Conservation (phyloP, 2,113 vertebrate genomes). For the Illadopsis cleaveri region DNA sequence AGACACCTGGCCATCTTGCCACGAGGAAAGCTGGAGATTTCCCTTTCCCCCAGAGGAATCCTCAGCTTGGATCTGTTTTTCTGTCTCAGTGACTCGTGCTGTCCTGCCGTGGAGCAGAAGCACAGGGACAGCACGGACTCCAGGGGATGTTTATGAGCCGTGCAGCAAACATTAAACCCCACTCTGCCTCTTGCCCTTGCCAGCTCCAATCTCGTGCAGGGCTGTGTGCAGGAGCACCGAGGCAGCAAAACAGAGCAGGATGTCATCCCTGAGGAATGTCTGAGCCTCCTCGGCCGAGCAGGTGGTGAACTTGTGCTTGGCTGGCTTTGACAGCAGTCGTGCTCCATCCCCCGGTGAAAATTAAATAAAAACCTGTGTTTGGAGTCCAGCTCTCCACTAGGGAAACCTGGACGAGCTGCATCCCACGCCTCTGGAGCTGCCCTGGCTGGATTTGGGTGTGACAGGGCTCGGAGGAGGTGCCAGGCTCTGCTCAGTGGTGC, state of each 20-base stretch:
- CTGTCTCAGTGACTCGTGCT: background rate
- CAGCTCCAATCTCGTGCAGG: rapidly evolving
- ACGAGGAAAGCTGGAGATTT: background rate
- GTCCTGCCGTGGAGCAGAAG: background rate
- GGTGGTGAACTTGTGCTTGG: background rate
- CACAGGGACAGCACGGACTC: no score
- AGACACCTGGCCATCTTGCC: background rate
- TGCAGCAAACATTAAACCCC: background rate
- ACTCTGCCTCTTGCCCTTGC: background rate
- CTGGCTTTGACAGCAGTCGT: background rate
- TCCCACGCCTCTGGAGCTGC: rapidly evolving
- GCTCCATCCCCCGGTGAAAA: background rate
- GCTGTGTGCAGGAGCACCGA: background rate
- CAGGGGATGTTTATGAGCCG: background rate
- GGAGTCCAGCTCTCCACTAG: background rate
- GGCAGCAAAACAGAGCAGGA: background rate
- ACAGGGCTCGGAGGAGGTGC: background rate
- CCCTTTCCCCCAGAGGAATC: background rate
- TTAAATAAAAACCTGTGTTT: background rate
- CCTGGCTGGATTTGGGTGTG: background rate
- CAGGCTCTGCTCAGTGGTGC: background rate
- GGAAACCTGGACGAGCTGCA: background rate
- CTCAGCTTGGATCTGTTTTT: background rate
- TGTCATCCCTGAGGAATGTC: background rate
- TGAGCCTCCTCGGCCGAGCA: background rate